A percentile compares a stretch with the other conserved stretches of the same genome.
Conservation (phyloP, 1,140 invertebrate genomes). For the Protaetia brevitarsis region DNA sequence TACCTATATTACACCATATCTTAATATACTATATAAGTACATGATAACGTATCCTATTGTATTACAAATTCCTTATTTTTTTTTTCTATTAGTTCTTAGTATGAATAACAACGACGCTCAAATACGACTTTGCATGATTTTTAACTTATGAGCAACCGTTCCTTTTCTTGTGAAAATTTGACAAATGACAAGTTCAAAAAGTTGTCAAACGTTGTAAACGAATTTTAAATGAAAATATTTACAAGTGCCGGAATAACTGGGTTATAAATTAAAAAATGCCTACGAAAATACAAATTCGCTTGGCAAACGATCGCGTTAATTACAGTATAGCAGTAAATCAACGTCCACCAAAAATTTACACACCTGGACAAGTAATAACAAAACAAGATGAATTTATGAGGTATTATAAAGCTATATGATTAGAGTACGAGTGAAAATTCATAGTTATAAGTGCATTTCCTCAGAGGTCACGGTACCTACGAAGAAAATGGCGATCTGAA, state of each 20-base stretch:
- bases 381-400: constrained; percentile 81
- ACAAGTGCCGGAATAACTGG: too few relatives aligned
- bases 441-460: constrained; percentile 31
- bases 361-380: constrained; percentile 83
- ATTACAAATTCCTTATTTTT: too few relatives aligned
- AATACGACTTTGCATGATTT: not conserved
- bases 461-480: constrained; percentile 96
- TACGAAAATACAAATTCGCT: constrained; percentile 49
- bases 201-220: not conserved
- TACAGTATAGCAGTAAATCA: constrained; percentile 56
- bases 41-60: too few relatives aligned
- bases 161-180: too few relatives aligned
- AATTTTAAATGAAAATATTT: not conserved
- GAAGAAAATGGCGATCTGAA: constrained; percentile 75
- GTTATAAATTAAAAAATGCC: constrained; percentile 24
- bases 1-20: too few relatives aligned
- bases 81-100: not conserved
- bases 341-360: constrained; percentile 67
- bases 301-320: constrained; percentile 51
- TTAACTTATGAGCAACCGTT: too few relatives aligned
- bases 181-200: not conserved
- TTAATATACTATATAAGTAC: too few relatives aligned
- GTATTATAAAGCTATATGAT: constrained; percentile 48
- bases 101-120: not conserved
- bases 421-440: not conserved